Base-by-base conservation (phyloP, 2,113 vertebrate species). In the Calonectris borealis region DNA sequence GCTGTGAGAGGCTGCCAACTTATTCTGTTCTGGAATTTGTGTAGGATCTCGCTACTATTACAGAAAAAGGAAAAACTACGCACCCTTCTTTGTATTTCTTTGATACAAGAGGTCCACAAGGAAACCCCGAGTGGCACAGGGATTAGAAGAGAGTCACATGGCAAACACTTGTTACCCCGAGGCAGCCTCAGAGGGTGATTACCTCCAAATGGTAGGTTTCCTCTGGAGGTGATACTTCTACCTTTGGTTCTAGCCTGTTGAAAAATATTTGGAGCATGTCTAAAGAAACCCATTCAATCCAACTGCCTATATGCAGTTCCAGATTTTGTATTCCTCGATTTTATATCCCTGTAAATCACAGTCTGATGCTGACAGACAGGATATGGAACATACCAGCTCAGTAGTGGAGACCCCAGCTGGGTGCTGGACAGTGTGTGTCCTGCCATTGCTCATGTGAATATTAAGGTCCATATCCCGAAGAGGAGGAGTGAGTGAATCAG, bases 11-110 rank as follows among this genome's bases (percentile, higher is more conserved):
- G 22, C 61, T 94, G 83, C 73, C 93, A 96, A 58, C 64, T 75
- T 92, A 76, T 61, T 97, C 83, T 96, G 29, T 54, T 96, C 70
- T 94, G 91, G 78, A 96, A 92, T 91, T 91, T 96, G 66, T 93
- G 83, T 90, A 75, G 60, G 40, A 92, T 89, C 49, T 88, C 90
- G 60, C 78, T 92, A 65, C 55, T 86, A 81, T 58, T 88, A 72
- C 25, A 75, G 27, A 68, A 85, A 83, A 83, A 70, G 38, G 7
- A 40, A 85, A 92, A 65, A 31, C 7, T 44, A 57, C 5, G 0
- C 4, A 80, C 8, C 20, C 78, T 65, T 62, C 38, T 71, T 66
- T 71, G 21, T 76, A 32, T 49, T 31, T 83, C 25, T 87, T 68
- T 82, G 66, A 61, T 13, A 68, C 19, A 61, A 48, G 20, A 49